Percentiles rank a stretch among this genome's conserved stretches.
Evolutionary conservation across 53 echinoderm and acorn worm species (phyloP).

Genomic region (Zoroaster sp.): DNA sequence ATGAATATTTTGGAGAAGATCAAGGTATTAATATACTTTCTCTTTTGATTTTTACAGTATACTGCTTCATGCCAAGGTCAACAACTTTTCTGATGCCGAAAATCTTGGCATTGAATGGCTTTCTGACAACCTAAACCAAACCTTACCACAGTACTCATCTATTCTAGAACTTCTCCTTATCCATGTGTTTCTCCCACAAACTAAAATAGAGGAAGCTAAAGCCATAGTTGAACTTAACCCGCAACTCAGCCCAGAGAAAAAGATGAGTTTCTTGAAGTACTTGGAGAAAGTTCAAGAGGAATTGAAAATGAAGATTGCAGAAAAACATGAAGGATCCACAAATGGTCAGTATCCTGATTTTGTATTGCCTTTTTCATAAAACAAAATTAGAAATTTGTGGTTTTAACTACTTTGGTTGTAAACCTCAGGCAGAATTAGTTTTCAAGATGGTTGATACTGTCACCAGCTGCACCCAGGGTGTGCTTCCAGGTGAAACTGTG

Average conservation of each 20-base stretch:
- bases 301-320: background rate
- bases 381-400: no score
- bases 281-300: slow-evolving; percentile 63
- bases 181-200: slow-evolving; percentile 67
- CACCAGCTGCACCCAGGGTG: no score
- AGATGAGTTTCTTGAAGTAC: slow-evolving; percentile 73
- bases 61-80: slow-evolving; percentile 65
- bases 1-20: no score
- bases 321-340: background rate
- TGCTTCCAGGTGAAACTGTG: background rate
- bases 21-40: no score
- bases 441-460: no score
- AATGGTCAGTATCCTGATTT: slow-evolving; percentile 29
- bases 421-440: no score
- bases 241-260: slow-evolving; percentile 66
- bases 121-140: slow-evolving; percentile 31
- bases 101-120: slow-evolving; percentile 67
- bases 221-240: slow-evolving; percentile 60
- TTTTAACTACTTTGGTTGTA: no score
- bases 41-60: slow-evolving; percentile 55
- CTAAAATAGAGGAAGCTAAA: slow-evolving; percentile 56
- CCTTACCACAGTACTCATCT: slow-evolving; percentile 59
- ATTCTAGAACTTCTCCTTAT: slow-evolving; percentile 70
- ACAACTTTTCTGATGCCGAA: slow-evolving; percentile 64
- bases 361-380: no score